These are phyloP conservation scores for Euleptes europaea DNA, from an alignment of 2,113 vertebrate genomes.

Conservation along the genomic window DNA sequence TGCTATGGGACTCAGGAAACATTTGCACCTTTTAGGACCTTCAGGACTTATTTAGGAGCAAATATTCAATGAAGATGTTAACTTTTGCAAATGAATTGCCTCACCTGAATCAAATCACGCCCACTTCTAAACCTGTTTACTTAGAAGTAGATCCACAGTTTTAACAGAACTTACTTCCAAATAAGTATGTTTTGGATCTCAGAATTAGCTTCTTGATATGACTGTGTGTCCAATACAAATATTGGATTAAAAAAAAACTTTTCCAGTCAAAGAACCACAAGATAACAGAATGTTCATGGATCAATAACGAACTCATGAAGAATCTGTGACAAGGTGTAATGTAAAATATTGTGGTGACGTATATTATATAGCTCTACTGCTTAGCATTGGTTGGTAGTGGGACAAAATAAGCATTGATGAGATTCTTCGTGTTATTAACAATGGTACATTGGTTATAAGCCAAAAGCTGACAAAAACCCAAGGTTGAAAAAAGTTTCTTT, in stretches of 20 bases:
- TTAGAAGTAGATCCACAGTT: not conserved
- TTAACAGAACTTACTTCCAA: not conserved
- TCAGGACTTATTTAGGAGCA: not conserved
- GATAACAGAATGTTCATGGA: not conserved
- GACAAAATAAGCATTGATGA: slow-evolving; percentile 53
- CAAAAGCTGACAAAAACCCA: slow-evolving; percentile 66
- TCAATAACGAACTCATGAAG: slow-evolving; percentile 13
- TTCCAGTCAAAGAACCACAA: slow-evolving; percentile 28
- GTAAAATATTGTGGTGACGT: slow-evolving; percentile 26
- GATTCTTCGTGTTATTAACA: slow-evolving; percentile 53
- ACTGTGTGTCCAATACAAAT: not conserved
- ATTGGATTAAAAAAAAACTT: slow-evolving; percentile 13
- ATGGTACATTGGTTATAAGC: slow-evolving; percentile 61
- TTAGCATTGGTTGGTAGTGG: slow-evolving; percentile 38
- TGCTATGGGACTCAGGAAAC: not conserved
- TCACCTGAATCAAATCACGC: not conserved
- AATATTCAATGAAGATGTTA: not conserved
- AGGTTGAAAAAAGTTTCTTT: slow-evolving; percentile 69
- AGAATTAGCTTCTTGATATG: not conserved
- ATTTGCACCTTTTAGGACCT: not conserved
- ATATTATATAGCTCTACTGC: not conserved
- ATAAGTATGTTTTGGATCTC: not conserved
- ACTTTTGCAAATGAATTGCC: not conserved
- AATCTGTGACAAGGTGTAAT: slow-evolving; percentile 30
- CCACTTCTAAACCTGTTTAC: not conserved